Evolutionary conservation across 2,113 vertebrate genomes (phyloP), one percentile per base, ranked within the genome.

Genomic region (Coregonus clupeaformis): DNA sequence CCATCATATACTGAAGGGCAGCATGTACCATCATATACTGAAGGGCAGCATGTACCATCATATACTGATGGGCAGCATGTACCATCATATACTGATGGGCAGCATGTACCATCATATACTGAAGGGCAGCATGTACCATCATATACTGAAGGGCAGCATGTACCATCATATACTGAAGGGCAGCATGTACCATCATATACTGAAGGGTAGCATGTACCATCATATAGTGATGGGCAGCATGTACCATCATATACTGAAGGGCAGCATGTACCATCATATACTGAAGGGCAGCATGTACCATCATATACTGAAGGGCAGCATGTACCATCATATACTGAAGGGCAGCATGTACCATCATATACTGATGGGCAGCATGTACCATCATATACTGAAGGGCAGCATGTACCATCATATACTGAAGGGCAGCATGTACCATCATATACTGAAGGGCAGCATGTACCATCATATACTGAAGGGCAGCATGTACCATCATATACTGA

Each of bases 361-460:
- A 27, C n/a, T 52, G 67, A 69, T 64, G 73, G 60, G 7, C 18
- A 72, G 30, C 49, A 74, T 30, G 11, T 68, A 20, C 22, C 47
- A 16, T 6, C 13, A 29, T 66, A 11, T 16, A 18, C n/a, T 29
- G 42, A 69, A 68, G 73, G 60, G 7, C 18, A 69, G 30, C 64
- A 74, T 30, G 11, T 68, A 22, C 22, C 47, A 24, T 24, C 42
- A 18, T 65, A 20, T 7, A 27, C n/a, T 52, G 67, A 69, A 64
- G 69, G 60, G 7, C 16, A 72, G 52, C 59, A 74, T 30, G 6
- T 60, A 25, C 22, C 45, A 14, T 14, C 13, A 29, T 32, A 9
- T 7, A 49, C n/a, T 29, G 67, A 69, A 68, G 73, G 60, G 7
- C 18, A 69, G 52, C 64, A 74, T 30, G 6, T 68, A 25, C 13